phyloP scores from a whole-genome alignment of 2,888 invertebrate species.

The Drosophila phalerata region DNA sequence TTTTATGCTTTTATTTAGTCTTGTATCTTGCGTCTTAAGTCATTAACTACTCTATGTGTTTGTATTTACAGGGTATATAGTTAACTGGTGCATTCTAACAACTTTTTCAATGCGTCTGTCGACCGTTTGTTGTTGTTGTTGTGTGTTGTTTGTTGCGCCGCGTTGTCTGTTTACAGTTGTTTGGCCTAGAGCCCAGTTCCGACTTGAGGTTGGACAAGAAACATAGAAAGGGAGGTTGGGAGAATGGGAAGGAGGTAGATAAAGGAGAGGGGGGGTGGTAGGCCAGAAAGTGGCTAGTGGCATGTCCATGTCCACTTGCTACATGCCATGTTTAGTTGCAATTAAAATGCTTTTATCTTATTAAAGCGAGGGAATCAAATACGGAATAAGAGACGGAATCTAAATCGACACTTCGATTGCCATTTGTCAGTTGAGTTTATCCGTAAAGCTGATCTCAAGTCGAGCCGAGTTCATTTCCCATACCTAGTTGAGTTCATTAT shows the following conservation, averaged over 20 bases:
- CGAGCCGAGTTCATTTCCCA: constrained; percentile 17
- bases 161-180: constrained; percentile 70
- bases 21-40: background rate
- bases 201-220: constrained; percentile 4
- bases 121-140: constrained; percentile 16
- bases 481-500: constrained; percentile 12
- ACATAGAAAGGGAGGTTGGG: background rate
- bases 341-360: constrained; percentile 81
- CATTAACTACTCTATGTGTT: too few species aligned
- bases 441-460: constrained; percentile 28
- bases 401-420: constrained; percentile 42
- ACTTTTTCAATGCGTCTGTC: constrained; percentile 20
- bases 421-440: constrained; percentile 57
- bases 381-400: constrained; percentile 19
- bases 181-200: constrained; percentile 61
- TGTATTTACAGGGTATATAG: constrained; percentile 2
- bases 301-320: constrained; percentile 58
- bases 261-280: constrained; percentile 14
- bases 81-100: constrained; percentile 3
- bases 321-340: constrained; percentile 79
- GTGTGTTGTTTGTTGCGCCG: constrained; percentile 14
- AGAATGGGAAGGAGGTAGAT: background rate
- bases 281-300: constrained; percentile 22
- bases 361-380: constrained; percentile 65
- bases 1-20: background rate